Percentiles rank a stretch among this genome's conserved stretches.
These are phyloP conservation scores for Triops longicaudatus DNA, from an alignment of 1,140 invertebrate genomes.

Conservation along the genomic window DNA sequence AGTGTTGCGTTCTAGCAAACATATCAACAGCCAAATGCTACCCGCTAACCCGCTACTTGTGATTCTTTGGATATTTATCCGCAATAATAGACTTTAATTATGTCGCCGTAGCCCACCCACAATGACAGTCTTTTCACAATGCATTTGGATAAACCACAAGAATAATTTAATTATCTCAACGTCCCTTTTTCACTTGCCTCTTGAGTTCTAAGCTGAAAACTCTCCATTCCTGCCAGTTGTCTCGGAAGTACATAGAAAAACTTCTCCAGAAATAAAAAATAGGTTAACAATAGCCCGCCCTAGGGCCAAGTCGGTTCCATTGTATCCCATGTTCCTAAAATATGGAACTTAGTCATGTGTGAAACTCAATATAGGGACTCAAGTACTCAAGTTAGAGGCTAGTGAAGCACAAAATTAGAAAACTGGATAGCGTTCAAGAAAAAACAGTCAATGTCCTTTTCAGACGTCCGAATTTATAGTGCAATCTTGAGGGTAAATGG, in stretches of 20 bases:
- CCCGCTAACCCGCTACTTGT: background rate
- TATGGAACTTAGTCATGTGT: background rate
- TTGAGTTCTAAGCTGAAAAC: background rate
- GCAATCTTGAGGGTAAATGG: background rate
- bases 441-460: background rate
- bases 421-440: background rate
- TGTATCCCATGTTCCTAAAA: background rate
- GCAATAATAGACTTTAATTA: background rate
- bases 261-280: background rate
- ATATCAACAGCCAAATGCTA: background rate
- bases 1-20: background rate
- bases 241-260: background rate
- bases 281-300: background rate
- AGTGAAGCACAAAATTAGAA: constrained; percentile 2
- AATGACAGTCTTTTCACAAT: constrained; percentile 1
- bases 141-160: background rate
- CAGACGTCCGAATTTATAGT: background rate
- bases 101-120: background rate
- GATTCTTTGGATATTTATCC: background rate
- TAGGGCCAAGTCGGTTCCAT: background rate
- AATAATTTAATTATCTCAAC: background rate
- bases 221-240: background rate
- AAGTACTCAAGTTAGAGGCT: background rate
- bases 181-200: background rate
- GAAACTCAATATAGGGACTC: constrained; percentile 1